A percentile compares a stretch with the other conserved stretches of the same genome.
Evolutionary conservation across 2,797 vertebrate species (phyloP).

Genomic region (Craterocephalus amniculus): DNA sequence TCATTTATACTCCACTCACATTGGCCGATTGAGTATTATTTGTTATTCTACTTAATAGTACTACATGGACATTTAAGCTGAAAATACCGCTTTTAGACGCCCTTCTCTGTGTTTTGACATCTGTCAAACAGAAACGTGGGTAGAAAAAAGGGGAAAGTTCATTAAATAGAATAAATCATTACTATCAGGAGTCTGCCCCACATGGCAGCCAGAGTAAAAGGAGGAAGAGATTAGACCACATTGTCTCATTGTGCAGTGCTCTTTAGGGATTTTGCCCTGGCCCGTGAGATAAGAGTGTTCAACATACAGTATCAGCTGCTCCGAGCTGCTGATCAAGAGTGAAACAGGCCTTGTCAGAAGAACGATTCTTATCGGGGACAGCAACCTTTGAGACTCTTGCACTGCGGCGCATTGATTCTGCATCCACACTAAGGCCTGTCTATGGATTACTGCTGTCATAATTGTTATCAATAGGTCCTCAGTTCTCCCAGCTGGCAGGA

Average conservation of each 20-base stretch:
- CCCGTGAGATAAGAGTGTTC: conserved; percentile 42
- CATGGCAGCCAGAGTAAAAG: not conserved
- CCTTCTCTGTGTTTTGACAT: not conserved
- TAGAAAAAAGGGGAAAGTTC: not conserved
- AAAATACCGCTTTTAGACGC: not conserved
- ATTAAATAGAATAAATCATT: not conserved
- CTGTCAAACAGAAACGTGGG: not conserved
- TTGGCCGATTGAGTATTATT: not conserved
- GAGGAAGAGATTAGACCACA: not conserved
- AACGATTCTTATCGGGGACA: conserved; percentile 66
- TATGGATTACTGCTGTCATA: conserved; percentile 42
- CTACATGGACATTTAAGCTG: not conserved
- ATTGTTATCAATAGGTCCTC: conserved; percentile 60
- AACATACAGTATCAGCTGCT: conserved; percentile 47
- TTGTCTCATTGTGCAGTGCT: conserved; percentile 24
- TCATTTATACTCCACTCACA: not conserved
- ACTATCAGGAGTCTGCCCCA: not conserved
- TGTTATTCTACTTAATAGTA: not conserved
- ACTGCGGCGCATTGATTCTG: conserved; percentile 48
- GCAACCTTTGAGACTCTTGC: conserved; percentile 76
- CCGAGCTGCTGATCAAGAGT: conserved; percentile 46
- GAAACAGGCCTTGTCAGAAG: conserved; percentile 47
- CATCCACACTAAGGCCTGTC: conserved; percentile 25
- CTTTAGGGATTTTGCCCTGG: conserved; percentile 31
- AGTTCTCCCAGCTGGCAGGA: conserved; percentile 17